These are phyloP conservation scores for Anas bernieri DNA, from an alignment of 2,797 vertebrate genomes.

Conservation along the genomic window DNA sequence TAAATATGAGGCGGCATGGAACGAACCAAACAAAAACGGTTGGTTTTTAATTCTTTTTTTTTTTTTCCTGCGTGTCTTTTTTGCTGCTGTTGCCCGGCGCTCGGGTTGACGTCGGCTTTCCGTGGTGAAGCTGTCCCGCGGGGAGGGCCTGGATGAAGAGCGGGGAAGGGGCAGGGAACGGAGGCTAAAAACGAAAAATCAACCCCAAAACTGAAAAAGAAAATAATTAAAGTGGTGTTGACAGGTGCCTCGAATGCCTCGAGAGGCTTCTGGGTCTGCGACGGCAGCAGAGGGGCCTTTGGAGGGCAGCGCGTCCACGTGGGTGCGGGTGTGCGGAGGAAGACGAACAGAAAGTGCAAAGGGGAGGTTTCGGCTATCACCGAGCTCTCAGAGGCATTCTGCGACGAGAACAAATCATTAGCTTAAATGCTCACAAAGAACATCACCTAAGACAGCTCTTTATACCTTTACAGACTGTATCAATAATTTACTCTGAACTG, in stretches of 20 bases:
- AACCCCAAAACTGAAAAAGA: neutral
- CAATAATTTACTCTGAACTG: conserved; percentile 55
- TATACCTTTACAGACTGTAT: neutral
- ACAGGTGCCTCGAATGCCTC: neutral
- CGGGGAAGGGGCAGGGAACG: neutral
- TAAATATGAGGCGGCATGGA: conserved; percentile 63
- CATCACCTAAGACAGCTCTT: conserved; percentile 37
- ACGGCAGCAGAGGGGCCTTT: neutral
- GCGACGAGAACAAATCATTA: neutral
- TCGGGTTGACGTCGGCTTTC: neutral
- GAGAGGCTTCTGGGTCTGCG: neutral
- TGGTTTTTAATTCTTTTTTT: neutral
- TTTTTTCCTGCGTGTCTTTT: neutral
- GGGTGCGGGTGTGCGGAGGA: neutral
- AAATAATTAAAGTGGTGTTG: neutral
- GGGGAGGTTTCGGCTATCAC: neutral
- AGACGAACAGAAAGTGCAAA: neutral
- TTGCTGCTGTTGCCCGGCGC: neutral
- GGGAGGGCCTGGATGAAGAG: neutral
- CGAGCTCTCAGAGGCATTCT: neutral
- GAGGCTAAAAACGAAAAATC: neutral
- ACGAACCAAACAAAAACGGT: neutral
- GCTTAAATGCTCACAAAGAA: neutral
- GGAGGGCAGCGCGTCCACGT: fast-evolving
- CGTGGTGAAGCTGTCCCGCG: neutral